Evolutionary conservation across 2,888 invertebrate genomes (phyloP).

Genomic region (Candidula unifasciata): DNA sequence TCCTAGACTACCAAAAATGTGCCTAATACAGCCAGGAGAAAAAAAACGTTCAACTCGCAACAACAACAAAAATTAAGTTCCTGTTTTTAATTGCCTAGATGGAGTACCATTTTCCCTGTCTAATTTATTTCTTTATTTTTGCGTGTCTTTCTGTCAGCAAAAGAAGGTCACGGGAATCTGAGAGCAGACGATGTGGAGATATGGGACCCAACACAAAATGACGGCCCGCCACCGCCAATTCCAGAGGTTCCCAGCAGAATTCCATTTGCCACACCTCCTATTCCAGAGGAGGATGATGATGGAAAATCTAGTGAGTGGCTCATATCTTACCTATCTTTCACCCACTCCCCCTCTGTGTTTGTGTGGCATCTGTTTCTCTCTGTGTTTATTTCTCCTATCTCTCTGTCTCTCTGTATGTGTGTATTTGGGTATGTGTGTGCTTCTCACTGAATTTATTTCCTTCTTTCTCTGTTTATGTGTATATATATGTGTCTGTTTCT

Average conservation of each 20-base stretch:
- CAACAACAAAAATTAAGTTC: too few relatives aligned
- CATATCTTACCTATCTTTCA: too few relatives aligned
- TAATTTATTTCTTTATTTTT: too few relatives aligned
- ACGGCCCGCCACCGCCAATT: constrained; percentile 65
- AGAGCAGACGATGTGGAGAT: constrained; percentile 67
- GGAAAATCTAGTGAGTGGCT: constrained; percentile 35
- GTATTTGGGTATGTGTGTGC: background rate
- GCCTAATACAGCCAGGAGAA: too few relatives aligned
- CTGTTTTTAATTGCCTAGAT: too few relatives aligned
- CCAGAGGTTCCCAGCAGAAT: constrained; percentile 69
- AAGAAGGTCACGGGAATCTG: constrained; percentile 62
- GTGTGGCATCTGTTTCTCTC: background rate
- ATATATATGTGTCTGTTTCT: background rate
- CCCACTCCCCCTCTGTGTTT: background rate
- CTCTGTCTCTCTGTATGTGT: constrained; percentile 7
- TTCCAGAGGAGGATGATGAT: constrained; percentile 66
- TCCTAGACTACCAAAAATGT: too few relatives aligned
- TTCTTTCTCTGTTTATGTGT: background rate
- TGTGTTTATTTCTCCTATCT: background rate
- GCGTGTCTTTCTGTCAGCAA: too few relatives aligned
- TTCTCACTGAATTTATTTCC: background rate
- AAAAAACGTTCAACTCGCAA: too few relatives aligned
- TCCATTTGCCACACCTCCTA: constrained; percentile 67
- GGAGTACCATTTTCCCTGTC: too few relatives aligned
- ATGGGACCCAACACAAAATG: constrained; percentile 62